Base-by-base conservation (phyloP, 2,888 invertebrate genomes). In the Neoitamus cyanurus region DNA sequence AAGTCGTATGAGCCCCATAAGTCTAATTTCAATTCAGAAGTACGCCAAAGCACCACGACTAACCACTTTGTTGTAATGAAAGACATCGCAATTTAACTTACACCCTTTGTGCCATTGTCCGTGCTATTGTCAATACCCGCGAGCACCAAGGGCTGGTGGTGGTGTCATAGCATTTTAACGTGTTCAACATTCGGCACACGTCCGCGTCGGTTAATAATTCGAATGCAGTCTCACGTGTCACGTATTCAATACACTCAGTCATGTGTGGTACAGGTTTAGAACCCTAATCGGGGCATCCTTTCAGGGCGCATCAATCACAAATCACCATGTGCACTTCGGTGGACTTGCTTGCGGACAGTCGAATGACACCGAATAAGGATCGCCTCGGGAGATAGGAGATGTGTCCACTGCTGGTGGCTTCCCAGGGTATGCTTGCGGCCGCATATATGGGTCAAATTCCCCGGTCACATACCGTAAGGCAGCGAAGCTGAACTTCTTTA, bases 201-300 rank as follows among this genome's bases (percentile, higher is more conserved):
- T 77, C n/a, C 77, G 25, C 25, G 20, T 13, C 11, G 77, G 46
- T 77, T 77, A 77, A 77, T 77, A 77, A 77, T 46, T 77, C 42
- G 28, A 42, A 77, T 77, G 77, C 46, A 25, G 28, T 77, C 11
- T 46, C 42, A 28, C 30, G 15, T 77, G 46, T 77, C 77, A 77
- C 77, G 77, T 77, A 42, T 77, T 77, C 77, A 77, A 77, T 77
- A 46, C 77, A 77, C 77, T 46, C 42, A 25, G 77, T 77, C 77
- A 46, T 77, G 42, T 46, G 46, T 46, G n/a, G 5, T 46, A 30
- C 42, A 77, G 28, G 42, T 30, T n/a, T 28, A n/a, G 70, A 31
- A 25, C 30, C 77, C 20, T 28, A 77, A 77, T 28, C 46, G 77
- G 28, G 46, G 77, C 13, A 25, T 42, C 46, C 37, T 77, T 77